Evolutionary conservation across 2,888 invertebrate genomes (phyloP), one percentile per base, ranked within the genome.

Genomic region (Habroteleia sp.): DNA sequence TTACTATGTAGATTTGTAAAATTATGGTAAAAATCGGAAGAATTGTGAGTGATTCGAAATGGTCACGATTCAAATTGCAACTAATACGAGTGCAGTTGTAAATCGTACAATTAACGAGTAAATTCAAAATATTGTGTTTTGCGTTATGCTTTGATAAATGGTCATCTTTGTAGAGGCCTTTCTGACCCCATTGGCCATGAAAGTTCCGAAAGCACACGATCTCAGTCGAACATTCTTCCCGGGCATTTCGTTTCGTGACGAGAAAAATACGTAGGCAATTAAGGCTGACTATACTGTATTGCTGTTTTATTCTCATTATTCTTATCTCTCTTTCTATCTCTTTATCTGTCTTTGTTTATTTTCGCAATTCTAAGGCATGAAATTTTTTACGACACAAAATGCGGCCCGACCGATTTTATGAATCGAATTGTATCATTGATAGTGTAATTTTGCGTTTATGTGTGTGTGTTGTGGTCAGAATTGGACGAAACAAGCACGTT

Each of bases 261-360:
- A n/a, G n/a, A n/a, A 52, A 37, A 8, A 52, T 11, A 33, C 16
- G 11, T 60, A 62, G 62, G 41, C 17, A 48, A 13, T 20, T 62
- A 62, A 62, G 62, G 62, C 62, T 62, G 62, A 62, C 27, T 46
- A 35, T 46, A 48, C 14, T 48, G 39, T 13, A 63, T 41, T 33
- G 41, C 50, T 50, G 41, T 31, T 23, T 23, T 42, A 33, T 31
- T 42, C 2, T 29, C 2, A 29, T 27, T 27, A 4, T 29, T 44
- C 8, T 5, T 44, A 3, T 23, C 4, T n/a, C 7, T 8, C 7
- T 20, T 10, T 3, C 14, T 20, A 20, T 20, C 20, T 20, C 20
- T 20, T n/a, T n/a, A n/a, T n/a, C n/a, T 20, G 5, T 25, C 25
- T 6, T 25, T 25, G 1, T 6, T 14, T 54, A n/a, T 35, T 20